Conservation (phyloP, 2,888 invertebrate species). For the Lasioglossum calceatum region DNA sequence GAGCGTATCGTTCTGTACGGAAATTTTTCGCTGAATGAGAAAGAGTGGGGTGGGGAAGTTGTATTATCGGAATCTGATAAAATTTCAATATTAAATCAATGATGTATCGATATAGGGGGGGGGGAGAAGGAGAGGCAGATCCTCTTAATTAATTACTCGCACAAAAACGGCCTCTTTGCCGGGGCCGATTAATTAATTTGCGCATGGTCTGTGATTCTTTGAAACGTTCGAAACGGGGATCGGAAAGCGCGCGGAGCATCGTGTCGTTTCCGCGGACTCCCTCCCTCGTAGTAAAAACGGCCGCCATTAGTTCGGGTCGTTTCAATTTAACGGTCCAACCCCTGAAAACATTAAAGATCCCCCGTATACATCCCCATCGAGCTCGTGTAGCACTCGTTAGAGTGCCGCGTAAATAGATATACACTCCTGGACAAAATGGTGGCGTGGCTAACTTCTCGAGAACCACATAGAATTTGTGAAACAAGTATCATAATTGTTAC, state of each 20-base stretch:
- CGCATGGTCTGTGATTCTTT: not conserved
- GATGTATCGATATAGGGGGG: not conserved
- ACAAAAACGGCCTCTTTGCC: not conserved
- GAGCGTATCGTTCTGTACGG: not conserved
- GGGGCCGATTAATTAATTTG: not conserved
- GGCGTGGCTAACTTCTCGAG: too few species aligned
- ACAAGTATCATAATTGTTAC: too few species aligned
- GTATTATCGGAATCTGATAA: constrained; percentile 12
- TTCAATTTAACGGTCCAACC: constrained; percentile 25
- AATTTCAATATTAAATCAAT: not conserved
- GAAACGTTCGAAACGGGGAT: constrained; percentile 12
- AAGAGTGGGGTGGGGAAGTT: not conserved
- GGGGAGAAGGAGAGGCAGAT: not conserved
- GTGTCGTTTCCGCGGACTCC: not conserved
- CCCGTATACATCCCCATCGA: not conserved
- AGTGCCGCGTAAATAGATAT: constrained; percentile 15
- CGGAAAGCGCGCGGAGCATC: not conserved
- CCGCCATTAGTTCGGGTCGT: constrained; percentile 41
- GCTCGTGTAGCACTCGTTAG: constrained; percentile 17
- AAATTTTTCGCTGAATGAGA: not conserved
- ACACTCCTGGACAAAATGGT: too few species aligned
- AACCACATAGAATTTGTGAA: too few species aligned
- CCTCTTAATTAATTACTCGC: not conserved
- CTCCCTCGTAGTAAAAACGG: constrained; percentile 21
- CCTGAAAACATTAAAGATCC: constrained; percentile 40